Evolutionary conservation across 2,888 invertebrate species (phyloP), one percentile per base, ranked within the genome.

Genomic region (Dorcus hopei): DNA sequence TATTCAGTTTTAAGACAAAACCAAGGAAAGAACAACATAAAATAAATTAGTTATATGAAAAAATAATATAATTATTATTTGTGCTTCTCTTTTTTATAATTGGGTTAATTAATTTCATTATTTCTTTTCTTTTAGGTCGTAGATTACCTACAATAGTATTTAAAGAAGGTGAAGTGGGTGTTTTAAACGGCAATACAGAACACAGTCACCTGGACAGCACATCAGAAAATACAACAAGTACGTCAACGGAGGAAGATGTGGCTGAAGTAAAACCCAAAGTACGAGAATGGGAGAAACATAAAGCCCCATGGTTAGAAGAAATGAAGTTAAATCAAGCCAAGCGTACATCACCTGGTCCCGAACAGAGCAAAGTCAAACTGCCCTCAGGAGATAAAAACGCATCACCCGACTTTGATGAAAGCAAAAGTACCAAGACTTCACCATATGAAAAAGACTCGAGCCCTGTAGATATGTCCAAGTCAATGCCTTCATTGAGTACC

Each of bases 221-320:
- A 9, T 41, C 57, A 9, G 62, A 59, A 49, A 45, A 59, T 19
- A 45, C 45, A 41, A 41, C 41, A 14, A 45, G 23, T 19, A 19
- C 14, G 19, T 9, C 16, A 9, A 11, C 51, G 4, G 57, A 57
- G 26, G 51, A 52, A 40, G 71, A 84, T 72, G 83, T 41, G 9
- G 49, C 42, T 4, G 59, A 60, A 51, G 38, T 83, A 9, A 87
- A 84, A 67, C 87, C 87, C 0, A 85, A 85, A 61, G 80, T 87
- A 1, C 81, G 88, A 9, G 87, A 87, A 69, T 88, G 87, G 87
- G 87, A 87, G 76, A 88, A 87, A 70, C 86, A 87, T 68, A 85
- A 83, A 70, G 88, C 87, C 49, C 91, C 91, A 0, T 92, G 91
- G 91, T 87, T 92, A 83, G 88, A 85, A 65, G 91, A 92, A 73